Base-by-base conservation (phyloP, 2,888 invertebrate species). In the Hypomecis punctinalis region DNA sequence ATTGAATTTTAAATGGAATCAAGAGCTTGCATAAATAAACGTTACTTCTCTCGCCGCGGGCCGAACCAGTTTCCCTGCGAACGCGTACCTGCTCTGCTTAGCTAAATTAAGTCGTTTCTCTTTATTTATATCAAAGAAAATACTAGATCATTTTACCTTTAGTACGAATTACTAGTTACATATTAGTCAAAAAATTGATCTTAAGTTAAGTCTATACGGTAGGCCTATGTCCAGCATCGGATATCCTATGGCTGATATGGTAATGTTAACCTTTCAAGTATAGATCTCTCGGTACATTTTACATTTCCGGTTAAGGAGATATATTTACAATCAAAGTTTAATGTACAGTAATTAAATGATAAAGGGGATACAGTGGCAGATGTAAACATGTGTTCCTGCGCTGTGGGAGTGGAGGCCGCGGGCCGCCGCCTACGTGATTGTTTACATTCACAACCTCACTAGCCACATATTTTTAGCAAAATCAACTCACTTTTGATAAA, bases 341-440 rank as follows among this genome's bases (percentile, higher is more conserved):
- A 72, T 66, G 61, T 68, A 71, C 69, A 70, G 72, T 77, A 75
- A 80, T 79, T 78, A 81, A 79, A 79, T 67, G 74, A 23, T 23
- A 23, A 23, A 76, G 45, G 74, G 79, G 75, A 79, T 84, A 80
- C 78, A 78, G 76, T 82, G 73, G 79, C 76, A 79, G 76, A 84
- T 77, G 80, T 86, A 86, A 89, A 89, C 90, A 91, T 88, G 81
- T 91, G 90, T 89, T 86, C 83, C 83, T 81, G 81, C 75, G 71
- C 61, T 71, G 87, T 87, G 84, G 89, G 88, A 85, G 86, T 81
- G 80, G 84, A 90, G 90, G 90, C 81, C 89, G 73, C 61, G 66
- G 57, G 59, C 63, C 76, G 74, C 68, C 82, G 80, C 84, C 84
- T 79, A 83, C 86, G 77, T 74, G 72, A 77, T 74, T 70, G 83